Conservation (phyloP, 2,113 vertebrate species). For the Zootoca vivipara region DNA sequence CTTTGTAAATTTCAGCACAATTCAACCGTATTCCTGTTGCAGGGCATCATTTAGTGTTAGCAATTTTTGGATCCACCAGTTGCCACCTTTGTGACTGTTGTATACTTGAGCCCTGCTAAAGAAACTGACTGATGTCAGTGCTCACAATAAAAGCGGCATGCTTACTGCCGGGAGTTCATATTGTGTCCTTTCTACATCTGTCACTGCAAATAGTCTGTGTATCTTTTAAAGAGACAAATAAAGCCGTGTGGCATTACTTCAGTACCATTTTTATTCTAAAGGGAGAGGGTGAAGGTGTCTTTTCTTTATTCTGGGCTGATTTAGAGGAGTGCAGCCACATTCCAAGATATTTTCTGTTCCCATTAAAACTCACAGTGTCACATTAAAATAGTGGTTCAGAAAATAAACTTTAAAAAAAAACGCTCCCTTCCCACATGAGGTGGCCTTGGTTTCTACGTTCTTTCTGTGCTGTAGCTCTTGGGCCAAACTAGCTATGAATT, state of each 20-base stretch:
- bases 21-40: not conserved
- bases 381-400: constrained; percentile 60
- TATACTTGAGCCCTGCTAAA: not conserved
- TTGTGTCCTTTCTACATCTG: fast-evolving
- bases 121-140: not conserved
- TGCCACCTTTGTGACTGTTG: not conserved
- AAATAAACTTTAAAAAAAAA: constrained; percentile 65
- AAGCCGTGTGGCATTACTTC: constrained; percentile 54
- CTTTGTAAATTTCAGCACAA: not conserved
- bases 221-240: not conserved
- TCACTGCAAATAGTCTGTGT: constrained; percentile 9
- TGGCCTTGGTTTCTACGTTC: constrained; percentile 23
- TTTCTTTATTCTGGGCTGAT: constrained; percentile 46
- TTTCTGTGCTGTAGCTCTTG: too few relatives aligned
- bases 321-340: constrained; percentile 73
- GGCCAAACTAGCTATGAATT: too few relatives aligned
- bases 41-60: constrained; percentile 6
- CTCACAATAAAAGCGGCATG: not conserved
- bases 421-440: constrained; percentile 65
- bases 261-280: constrained; percentile 46
- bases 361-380: constrained; percentile 69
- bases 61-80: not conserved
- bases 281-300: constrained; percentile 46
- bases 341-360: constrained; percentile 69
- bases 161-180: constrained; percentile 17